Evolutionary conservation across 2,113 vertebrate species (phyloP), one percentile per base, ranked within the genome.

Genomic region (Phylloscopus whistleri): DNA sequence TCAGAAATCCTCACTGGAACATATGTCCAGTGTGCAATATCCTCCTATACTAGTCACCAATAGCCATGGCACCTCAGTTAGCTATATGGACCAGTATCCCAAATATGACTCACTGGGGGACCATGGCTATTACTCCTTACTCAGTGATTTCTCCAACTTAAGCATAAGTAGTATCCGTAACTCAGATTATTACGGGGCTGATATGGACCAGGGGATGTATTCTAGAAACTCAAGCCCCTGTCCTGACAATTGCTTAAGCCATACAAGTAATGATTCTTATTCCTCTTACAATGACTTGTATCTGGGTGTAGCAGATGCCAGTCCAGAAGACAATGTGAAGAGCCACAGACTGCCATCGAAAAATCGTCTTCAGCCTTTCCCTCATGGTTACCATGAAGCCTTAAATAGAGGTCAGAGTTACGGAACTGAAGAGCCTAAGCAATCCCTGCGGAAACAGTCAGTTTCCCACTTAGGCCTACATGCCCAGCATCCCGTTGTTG

Each of bases 31-130:
- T 92, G 98, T 99, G 95, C 99, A 99, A 90, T 99, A 99, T 89
- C 99, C 99, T 48, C 99, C 99, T 33, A 99, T 99, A 96, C 97
- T 99, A 95, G 99, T 99, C 95, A 99, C 99, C 67, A 99, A 99
- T 89, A 99, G 99, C 97, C 99, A 99, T 51, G 99, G 99, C 73
- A 98, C 98, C 86, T 98, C 99, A 72, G 97, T 99, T 78, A 99
- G 98, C 66, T 99, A 99, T 95, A 90, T 98, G 48, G 99, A 99
- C 91, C 99, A 98, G 96, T 99, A 99, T 77, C 98, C 99, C 87
- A 99, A 99, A 93, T 99, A 99, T 13, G 99, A 99, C 81, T 99
- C 99, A 1, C 95, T 99, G 64, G 99, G 99, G 66, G 99, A 99
- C 97, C 99, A 99, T 64, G 98, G 99, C 90, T 99, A 99, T 97